These are phyloP conservation scores for Lycia hirtaria DNA, from an alignment of 2,888 invertebrate genomes.

Conservation along the genomic window DNA sequence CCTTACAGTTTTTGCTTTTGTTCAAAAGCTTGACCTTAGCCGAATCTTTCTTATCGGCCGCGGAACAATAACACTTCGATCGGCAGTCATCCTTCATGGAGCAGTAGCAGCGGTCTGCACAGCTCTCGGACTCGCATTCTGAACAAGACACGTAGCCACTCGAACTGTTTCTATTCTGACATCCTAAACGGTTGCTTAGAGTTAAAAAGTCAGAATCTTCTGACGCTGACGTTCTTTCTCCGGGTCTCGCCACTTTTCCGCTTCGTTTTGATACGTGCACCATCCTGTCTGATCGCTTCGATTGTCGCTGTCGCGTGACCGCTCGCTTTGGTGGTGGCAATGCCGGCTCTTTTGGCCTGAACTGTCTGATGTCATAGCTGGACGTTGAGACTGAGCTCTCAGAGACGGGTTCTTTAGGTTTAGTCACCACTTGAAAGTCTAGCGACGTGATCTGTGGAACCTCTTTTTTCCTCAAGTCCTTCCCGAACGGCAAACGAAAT, in stretches of 20 bases:
- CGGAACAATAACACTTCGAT: constrained; percentile 87
- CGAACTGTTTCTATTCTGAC: constrained; percentile 87
- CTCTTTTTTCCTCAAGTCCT: constrained; percentile 70
- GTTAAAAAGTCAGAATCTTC: constrained; percentile 87
- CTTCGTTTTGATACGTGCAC: constrained; percentile 73
- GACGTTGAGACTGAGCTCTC: constrained; percentile 87
- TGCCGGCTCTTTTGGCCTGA: constrained; percentile 83
- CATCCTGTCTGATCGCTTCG: constrained; percentile 73
- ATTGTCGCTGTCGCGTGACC: constrained; percentile 70
- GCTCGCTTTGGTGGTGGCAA: constrained; percentile 73
- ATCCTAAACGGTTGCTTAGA: constrained; percentile 85
- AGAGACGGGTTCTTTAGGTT: constrained; percentile 69
- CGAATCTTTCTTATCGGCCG: constrained; percentile 79
- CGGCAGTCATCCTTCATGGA: constrained; percentile 87
- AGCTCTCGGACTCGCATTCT: constrained; percentile 95
- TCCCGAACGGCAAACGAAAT: constrained; percentile 86
- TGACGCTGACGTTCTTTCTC: constrained; percentile 86
- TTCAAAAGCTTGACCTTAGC: constrained; percentile 63
- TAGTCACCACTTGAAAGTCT: constrained; percentile 55
- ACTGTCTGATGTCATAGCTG: constrained; percentile 87
- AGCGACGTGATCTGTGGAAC: constrained; percentile 53
- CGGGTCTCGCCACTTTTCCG: constrained; percentile 79
- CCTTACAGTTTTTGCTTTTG: constrained; percentile 74
- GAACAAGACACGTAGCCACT: constrained; percentile 94
- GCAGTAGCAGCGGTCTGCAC: constrained; percentile 95